These are phyloP conservation scores for Hestina assimilis DNA, from an alignment of 1,140 invertebrate species.

Conservation along the genomic window DNA sequence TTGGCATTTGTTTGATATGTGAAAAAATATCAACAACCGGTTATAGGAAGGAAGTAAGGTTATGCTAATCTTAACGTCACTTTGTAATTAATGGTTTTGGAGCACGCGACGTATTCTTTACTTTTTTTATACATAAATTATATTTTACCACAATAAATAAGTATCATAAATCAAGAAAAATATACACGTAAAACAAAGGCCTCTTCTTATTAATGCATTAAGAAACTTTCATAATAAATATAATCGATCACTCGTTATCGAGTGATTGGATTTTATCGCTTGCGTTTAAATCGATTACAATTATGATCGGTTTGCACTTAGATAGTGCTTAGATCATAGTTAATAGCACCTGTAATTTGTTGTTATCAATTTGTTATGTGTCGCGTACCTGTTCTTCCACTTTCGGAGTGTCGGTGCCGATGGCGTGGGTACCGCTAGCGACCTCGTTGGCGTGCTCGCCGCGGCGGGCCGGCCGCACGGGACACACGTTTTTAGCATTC, in stretches of 20 bases:
- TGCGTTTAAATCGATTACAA: not conserved
- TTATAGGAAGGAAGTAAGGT: conserved; percentile 12
- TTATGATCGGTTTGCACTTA: conserved; percentile 1
- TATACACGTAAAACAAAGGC: no score
- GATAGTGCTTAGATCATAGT: not conserved
- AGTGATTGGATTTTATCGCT: not conserved
- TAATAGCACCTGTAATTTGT: conserved; percentile 48
- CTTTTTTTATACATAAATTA: no score
- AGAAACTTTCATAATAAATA: not conserved
- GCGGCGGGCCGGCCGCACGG: conserved; percentile 63
- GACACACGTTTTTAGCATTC: conserved; percentile 61
- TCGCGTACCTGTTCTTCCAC: conserved; percentile 74
- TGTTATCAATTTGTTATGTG: conserved; percentile 70
- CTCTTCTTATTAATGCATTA: no score
- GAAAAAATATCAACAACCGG: conserved; percentile 5
- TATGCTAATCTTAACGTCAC: conserved; percentile 6
- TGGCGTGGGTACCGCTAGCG: conserved; percentile 71
- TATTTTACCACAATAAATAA: no score
- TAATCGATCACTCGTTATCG: not conserved
- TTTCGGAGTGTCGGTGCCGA: conserved; percentile 62
- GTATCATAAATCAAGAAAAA: no score
- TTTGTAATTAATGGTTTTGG: conserved; percentile 6
- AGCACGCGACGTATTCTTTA: not conserved
- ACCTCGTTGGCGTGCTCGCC: conserved; percentile 67
- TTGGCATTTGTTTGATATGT: conserved; percentile 14